Conservation (phyloP, 2,888 invertebrate genomes). For the Ornithoptera alexandrae region DNA sequence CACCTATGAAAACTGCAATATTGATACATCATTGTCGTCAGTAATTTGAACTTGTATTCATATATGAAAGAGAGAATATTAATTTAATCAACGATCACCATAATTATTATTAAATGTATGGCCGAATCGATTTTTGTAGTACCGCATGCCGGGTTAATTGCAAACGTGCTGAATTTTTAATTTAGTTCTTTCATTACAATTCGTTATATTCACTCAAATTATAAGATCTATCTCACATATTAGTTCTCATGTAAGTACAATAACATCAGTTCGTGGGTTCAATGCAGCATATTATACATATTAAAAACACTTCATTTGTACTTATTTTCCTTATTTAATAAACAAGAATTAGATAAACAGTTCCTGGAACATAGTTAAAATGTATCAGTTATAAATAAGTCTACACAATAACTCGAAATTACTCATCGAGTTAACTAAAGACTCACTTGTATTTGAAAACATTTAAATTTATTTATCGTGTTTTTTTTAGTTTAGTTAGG, state of each 20-base stretch:
- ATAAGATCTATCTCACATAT: too few species aligned
- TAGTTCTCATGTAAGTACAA: too few species aligned
- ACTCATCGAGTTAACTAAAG: conserved; percentile 21
- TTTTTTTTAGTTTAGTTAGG: conserved; percentile 9
- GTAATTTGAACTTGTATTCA: too few species aligned
- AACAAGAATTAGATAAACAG: conserved; percentile 20
- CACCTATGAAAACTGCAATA: too few species aligned
- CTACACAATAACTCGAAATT: conserved; percentile 5
- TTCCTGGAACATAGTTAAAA: conserved; percentile 16
- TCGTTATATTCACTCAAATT: too few species aligned
- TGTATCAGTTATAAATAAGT: conserved; percentile 16
- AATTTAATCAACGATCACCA: too few species aligned
- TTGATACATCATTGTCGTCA: too few species aligned
- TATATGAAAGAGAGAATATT: too few species aligned
- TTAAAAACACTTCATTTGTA: conserved; percentile 1
- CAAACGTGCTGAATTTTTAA: neutral
- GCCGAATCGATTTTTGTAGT: neutral
- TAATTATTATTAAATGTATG: too few species aligned
- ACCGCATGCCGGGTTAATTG: neutral
- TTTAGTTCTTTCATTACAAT: neutral
- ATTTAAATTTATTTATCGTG: conserved; percentile 13
- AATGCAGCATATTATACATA: too few species aligned
- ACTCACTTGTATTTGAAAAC: conserved; percentile 18
- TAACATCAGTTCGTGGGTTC: too few species aligned
- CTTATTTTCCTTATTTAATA: conserved; percentile 27